Evolutionary conservation across 2,797 vertebrate species (phyloP).

Genomic region (Gallinago solitaria): DNA sequence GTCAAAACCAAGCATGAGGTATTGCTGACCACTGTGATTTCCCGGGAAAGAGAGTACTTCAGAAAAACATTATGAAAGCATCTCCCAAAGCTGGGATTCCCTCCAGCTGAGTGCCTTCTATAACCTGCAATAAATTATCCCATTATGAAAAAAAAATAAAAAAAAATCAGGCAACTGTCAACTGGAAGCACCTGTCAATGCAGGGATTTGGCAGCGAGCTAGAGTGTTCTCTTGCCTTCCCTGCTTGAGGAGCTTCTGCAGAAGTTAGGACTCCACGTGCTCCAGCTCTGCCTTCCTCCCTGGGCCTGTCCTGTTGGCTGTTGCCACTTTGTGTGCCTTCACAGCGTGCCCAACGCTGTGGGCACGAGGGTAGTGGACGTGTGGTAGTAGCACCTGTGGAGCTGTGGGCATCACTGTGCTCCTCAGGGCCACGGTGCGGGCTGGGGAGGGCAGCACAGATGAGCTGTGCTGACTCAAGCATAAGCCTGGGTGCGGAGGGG

Average conservation of each 20-base stretch:
- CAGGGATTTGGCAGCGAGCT: neutral
- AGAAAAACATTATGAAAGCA: constrained; percentile 13
- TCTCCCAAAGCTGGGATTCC: constrained; percentile 34
- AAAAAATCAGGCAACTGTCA: neutral
- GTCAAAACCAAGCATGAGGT: neutral
- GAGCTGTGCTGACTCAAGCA: neutral
- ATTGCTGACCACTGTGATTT: neutral
- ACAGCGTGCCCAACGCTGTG: accelerated
- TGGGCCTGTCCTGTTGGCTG: neutral
- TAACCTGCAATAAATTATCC: constrained; percentile 32
- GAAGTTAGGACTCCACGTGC: neutral
- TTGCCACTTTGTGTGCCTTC: neutral
- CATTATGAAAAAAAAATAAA: neutral
- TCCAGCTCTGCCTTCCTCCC: neutral
- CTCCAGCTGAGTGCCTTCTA: constrained; percentile 29
- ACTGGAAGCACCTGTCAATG: neutral
- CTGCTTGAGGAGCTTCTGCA: neutral
- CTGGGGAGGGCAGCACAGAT: accelerated
- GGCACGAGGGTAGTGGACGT: accelerated
- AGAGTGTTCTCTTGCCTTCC: neutral
- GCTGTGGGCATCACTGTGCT: neutral
- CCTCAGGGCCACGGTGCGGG: accelerated
- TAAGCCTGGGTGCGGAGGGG: neutral
- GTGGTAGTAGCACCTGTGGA: neutral
- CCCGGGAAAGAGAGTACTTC: neutral